Evolutionary conservation across 30 jellyfish, hydroid and myxozoan genomes (phyloP).

Genomic region (Rhopilema esculentum): DNA sequence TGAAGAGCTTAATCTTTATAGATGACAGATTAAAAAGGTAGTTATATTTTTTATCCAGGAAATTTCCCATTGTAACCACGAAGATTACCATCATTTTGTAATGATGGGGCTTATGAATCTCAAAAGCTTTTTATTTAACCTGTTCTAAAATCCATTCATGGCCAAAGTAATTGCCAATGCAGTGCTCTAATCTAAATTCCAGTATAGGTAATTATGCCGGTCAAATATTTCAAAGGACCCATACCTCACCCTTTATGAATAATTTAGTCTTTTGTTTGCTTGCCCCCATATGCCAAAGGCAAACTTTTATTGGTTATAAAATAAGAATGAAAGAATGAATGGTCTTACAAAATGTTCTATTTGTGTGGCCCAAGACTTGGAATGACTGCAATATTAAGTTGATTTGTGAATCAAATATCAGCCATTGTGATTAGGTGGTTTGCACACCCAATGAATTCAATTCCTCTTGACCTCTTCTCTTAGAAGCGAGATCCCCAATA

Average conservation of each 20-base stretch:
- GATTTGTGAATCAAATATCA: neutral
- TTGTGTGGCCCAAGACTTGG: neutral
- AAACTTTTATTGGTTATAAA: too few species aligned
- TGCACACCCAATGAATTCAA: neutral
- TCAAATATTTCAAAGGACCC: neutral
- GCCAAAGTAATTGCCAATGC: neutral
- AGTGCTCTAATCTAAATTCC: neutral
- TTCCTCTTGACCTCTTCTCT: neutral
- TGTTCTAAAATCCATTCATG: neutral
- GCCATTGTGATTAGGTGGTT: neutral
- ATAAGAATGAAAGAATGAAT: too few species aligned
- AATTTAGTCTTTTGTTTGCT: too few species aligned
- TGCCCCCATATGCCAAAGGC: too few species aligned
- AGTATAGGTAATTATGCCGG: neutral
- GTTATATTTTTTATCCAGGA: conserved; percentile 27
- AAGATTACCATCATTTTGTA: neutral
- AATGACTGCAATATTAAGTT: neutral
- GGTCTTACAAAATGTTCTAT: too few species aligned
- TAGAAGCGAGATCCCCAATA: too few species aligned
- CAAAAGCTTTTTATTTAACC: neutral
- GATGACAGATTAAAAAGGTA: neutral
- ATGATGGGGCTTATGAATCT: neutral
- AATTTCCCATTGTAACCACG: conserved; percentile 2
- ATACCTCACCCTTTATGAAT: too few species aligned
- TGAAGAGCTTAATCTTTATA: neutral